Conservation (phyloP, 2,888 invertebrate genomes). For the Drosophila aldrichi region DNA sequence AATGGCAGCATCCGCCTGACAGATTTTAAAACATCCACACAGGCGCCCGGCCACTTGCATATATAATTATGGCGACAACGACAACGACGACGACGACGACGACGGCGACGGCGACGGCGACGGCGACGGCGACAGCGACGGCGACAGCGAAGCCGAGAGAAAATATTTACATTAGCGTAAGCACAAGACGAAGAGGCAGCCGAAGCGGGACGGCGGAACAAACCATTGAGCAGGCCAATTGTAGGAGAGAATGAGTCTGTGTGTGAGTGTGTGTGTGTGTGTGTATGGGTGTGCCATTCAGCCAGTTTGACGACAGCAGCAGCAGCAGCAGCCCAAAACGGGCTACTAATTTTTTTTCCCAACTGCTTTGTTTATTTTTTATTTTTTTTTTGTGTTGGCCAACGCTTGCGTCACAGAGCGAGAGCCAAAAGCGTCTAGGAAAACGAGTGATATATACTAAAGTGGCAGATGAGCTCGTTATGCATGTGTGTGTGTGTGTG, state of each 20-base stretch:
- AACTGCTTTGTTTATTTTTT: slow-evolving; percentile 19
- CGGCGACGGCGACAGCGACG: slow-evolving; percentile 27
- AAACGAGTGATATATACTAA: slow-evolving; percentile 54
- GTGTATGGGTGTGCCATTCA: slow-evolving; percentile 67
- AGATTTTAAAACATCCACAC: slow-evolving; percentile 62
- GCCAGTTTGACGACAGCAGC: slow-evolving; percentile 80
- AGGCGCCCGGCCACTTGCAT: slow-evolving; percentile 67
- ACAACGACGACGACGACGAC: slow-evolving; percentile 21
- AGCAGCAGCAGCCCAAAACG: slow-evolving; percentile 55
- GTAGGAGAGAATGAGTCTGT: slow-evolving; percentile 37
- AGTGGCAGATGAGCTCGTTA: slow-evolving; percentile 42
- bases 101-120: slow-evolving; percentile 31
- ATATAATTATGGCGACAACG: slow-evolving; percentile 75
- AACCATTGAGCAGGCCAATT: slow-evolving; percentile 76
- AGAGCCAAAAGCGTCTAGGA: slow-evolving; percentile 51
- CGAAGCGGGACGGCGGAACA: background rate
- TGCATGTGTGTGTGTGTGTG: slow-evolving; percentile 16
- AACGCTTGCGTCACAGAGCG: slow-evolving; percentile 65
- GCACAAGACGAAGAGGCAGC: slow-evolving; percentile 35
- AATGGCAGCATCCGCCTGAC: slow-evolving; percentile 58
- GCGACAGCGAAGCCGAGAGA: slow-evolving; percentile 48
- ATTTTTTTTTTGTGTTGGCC: slow-evolving; percentile 37
- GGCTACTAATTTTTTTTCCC: slow-evolving; percentile 42
- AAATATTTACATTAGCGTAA: slow-evolving; percentile 81
- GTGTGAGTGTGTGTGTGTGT: slow-evolving; percentile 29